Conservation (phyloP, 1,140 invertebrate species). For the Mactra quadrangularis region DNA sequence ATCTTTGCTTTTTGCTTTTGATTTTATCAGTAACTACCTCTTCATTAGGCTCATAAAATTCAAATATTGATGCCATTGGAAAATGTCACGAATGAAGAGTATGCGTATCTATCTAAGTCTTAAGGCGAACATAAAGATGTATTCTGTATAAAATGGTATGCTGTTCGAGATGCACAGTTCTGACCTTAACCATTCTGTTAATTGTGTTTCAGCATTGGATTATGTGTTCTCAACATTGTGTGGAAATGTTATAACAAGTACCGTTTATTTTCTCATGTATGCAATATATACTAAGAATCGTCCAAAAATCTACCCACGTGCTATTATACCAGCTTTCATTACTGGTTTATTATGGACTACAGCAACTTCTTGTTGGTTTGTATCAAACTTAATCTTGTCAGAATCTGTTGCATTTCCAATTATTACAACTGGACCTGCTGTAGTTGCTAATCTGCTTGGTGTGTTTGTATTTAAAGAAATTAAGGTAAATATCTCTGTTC, state of each 20-base stretch:
- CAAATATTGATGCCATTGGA: no score
- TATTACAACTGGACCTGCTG: slow-evolving; percentile 77
- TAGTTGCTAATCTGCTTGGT: slow-evolving; percentile 77
- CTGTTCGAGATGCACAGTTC: no score
- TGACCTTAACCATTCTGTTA: no score
- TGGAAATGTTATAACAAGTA: slow-evolving; percentile 83
- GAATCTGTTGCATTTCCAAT: slow-evolving; percentile 84
- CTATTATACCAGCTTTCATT: slow-evolving; percentile 82
- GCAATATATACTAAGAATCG: slow-evolving; percentile 80
- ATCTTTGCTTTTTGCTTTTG: no score
- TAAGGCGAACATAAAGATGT: no score
- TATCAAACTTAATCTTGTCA: slow-evolving; percentile 83
- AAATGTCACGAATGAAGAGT: no score
- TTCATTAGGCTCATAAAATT: no score
- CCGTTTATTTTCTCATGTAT: slow-evolving; percentile 83
- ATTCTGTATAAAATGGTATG: no score
- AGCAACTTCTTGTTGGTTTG: slow-evolving; percentile 83
- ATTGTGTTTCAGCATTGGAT: slow-evolving; percentile 81
- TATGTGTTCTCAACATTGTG: slow-evolving; percentile 84
- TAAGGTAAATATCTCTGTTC: slow-evolving; percentile 69
- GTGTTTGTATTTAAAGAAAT: slow-evolving; percentile 80
- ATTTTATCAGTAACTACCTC: no score
- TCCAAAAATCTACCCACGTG: slow-evolving; percentile 81
- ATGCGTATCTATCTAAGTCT: no score
- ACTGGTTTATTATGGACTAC: slow-evolving; percentile 84